A percentile compares a stretch with the other conserved stretches of the same genome.
Conservation (phyloP, 2,888 invertebrate species). For the Agonopterix subpropinquella region DNA sequence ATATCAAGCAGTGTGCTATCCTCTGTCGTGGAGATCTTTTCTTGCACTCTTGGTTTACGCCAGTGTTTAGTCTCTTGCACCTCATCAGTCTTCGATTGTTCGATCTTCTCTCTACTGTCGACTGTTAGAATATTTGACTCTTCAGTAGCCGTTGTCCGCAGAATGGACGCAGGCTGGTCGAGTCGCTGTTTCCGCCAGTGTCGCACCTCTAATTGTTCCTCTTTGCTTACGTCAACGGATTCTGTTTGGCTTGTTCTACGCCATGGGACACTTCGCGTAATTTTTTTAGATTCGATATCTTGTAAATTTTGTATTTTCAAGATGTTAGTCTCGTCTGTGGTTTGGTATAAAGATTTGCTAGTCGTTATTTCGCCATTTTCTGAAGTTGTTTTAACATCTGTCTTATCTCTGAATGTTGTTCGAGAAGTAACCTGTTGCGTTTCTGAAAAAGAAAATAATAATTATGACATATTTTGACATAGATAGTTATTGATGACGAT, state of each 20-base stretch:
- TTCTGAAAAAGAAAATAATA: slow-evolving; percentile 38
- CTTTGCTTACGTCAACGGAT: slow-evolving; percentile 11
- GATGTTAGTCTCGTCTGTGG: slow-evolving; percentile 58
- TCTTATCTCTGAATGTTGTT: slow-evolving; percentile 43
- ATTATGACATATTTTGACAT: background rate
- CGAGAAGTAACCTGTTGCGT: slow-evolving; percentile 32
- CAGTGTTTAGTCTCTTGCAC: slow-evolving; percentile 13
- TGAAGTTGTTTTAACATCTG: slow-evolving; percentile 24
- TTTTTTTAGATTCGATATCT: slow-evolving; percentile 41
- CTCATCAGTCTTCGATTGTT: slow-evolving; percentile 2
- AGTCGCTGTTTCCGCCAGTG: slow-evolving; percentile 34
- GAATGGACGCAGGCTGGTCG: slow-evolving; percentile 13
- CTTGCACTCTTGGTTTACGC: slow-evolving; percentile 12
- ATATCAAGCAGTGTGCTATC: slow-evolving; percentile 1
- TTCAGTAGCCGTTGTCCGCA: slow-evolving; percentile 17
- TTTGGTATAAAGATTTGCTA: slow-evolving; percentile 37
- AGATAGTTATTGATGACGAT: background rate
- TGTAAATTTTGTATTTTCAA: slow-evolving; percentile 44
- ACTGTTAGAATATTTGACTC: slow-evolving; percentile 10
- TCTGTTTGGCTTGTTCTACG: slow-evolving; percentile 33
- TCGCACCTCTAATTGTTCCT: slow-evolving; percentile 25
- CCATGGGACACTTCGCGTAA: slow-evolving; percentile 46
- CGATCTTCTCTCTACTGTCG: slow-evolving; percentile 13
- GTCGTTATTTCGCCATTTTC: slow-evolving; percentile 26
- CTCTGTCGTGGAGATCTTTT: slow-evolving; percentile 1